phyloP scores from a whole-genome alignment of 2,797 vertebrate species.

The Microchirus variegatus region DNA sequence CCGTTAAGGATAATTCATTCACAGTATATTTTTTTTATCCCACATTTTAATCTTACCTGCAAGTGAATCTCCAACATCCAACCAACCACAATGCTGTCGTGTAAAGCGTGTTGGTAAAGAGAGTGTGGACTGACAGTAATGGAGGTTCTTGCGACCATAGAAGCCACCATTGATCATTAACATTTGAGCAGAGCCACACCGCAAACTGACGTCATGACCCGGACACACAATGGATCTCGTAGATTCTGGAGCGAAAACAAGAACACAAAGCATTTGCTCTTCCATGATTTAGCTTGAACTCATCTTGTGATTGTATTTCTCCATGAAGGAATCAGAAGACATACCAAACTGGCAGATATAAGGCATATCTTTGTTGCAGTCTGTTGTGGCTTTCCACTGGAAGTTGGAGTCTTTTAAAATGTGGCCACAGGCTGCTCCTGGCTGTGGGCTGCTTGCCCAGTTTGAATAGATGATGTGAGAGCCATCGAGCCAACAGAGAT shows the following conservation, averaged over 20 bases:
- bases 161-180: conserved; percentile 83
- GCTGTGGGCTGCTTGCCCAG: conserved; percentile 72
- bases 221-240: conserved; percentile 81
- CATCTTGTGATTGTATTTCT: not conserved
- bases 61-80: conserved; percentile 78
- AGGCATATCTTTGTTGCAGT: conserved; percentile 79
- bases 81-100: conserved; percentile 81
- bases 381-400: conserved; percentile 79
- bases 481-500: conserved; percentile 85
- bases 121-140: conserved; percentile 78
- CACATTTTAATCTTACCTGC: conserved; percentile 77
- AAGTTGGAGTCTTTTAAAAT: conserved; percentile 78
- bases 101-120: conserved; percentile 23
- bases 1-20: not conserved
- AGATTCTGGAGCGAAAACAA: conserved; percentile 71
- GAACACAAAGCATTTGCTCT: not conserved
- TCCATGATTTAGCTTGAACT: not conserved
- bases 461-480: conserved; percentile 84
- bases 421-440: conserved; percentile 76
- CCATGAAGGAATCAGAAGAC: conserved; percentile 22
- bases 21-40: not conserved
- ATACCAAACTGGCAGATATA: conserved; percentile 91
- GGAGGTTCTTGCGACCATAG: conserved; percentile 81
- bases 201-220: conserved; percentile 77
- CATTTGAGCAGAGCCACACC: conserved; percentile 86